A percentile compares a stretch with the other conserved stretches of the same genome.
phyloP scores from a whole-genome alignment of 2,888 invertebrate species.

The Kryphioiulus occultus region DNA sequence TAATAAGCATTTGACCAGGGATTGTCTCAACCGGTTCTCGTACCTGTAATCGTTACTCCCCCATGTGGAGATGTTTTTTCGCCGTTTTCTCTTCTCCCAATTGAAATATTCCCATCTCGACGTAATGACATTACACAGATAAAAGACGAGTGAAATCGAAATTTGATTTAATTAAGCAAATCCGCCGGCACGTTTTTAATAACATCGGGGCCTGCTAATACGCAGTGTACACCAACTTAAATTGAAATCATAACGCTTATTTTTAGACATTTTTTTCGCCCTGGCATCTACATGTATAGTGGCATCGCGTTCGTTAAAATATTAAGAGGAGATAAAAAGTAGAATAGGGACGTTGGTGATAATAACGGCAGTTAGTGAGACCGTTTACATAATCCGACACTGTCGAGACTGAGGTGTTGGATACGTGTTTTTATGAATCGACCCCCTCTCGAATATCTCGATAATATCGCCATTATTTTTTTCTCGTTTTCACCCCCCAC shows the following conservation, averaged over 20 bases:
- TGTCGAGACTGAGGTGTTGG: background rate
- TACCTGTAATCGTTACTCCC: background rate
- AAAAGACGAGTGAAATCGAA: conserved; percentile 1
- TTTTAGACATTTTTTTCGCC: background rate
- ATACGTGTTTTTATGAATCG: background rate
- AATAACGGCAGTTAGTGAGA: background rate
- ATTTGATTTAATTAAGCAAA: conserved; percentile 35
- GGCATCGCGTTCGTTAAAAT: background rate
- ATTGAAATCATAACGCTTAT: background rate
- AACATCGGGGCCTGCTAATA: background rate
- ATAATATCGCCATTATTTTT: background rate
- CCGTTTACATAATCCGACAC: background rate
- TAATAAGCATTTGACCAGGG: background rate
- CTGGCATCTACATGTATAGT: background rate
- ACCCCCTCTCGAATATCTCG: background rate
- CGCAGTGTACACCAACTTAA: background rate
- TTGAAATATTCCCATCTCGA: background rate
- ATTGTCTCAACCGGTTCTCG: background rate
- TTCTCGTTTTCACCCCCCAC: background rate
- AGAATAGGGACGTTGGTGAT: background rate
- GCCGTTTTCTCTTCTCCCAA: background rate
- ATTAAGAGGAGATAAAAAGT: background rate
- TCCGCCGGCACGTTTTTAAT: background rate
- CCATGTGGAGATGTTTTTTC: background rate
- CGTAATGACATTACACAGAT: background rate